phyloP scores from a whole-genome alignment of 2,888 invertebrate species.

The Acleris sparsana region DNA sequence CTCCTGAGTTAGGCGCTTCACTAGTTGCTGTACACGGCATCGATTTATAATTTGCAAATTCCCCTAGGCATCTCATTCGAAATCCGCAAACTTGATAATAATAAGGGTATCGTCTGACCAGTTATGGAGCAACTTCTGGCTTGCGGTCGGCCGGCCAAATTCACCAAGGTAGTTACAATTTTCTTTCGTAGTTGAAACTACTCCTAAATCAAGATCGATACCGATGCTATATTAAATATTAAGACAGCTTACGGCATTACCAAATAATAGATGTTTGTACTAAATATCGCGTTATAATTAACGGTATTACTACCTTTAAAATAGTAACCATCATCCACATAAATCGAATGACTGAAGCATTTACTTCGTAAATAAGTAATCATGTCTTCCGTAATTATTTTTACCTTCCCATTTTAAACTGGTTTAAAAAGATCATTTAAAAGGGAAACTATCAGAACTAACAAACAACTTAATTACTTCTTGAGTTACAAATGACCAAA shows the following conservation, averaged over 20 bases:
- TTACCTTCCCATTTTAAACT: too few species aligned
- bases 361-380: too few species aligned
- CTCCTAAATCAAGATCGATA: background rate
- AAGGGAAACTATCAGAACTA: too few species aligned
- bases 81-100: constrained; percentile 28
- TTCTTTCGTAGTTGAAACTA: constrained; percentile 15
- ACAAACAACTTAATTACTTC: too few species aligned
- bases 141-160: constrained; percentile 7
- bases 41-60: constrained; percentile 33
- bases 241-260: background rate
- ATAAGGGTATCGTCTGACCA: constrained; percentile 25
- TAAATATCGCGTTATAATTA: too few species aligned
- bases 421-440: too few species aligned
- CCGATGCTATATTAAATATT: constrained; percentile 36
- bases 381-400: too few species aligned
- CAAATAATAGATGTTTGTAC: too few species aligned
- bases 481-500: too few species aligned
- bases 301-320: too few species aligned
- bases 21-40: constrained; percentile 24
- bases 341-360: too few species aligned
- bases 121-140: constrained; percentile 19
- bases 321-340: too few species aligned
- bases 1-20: constrained; percentile 14
- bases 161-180: constrained; percentile 12
- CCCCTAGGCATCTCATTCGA: constrained; percentile 28